Percentiles rank a stretch among this genome's conserved stretches.
Conservation (phyloP, 2,113 vertebrate genomes). For the Machaerirhynchus nigripectus region DNA sequence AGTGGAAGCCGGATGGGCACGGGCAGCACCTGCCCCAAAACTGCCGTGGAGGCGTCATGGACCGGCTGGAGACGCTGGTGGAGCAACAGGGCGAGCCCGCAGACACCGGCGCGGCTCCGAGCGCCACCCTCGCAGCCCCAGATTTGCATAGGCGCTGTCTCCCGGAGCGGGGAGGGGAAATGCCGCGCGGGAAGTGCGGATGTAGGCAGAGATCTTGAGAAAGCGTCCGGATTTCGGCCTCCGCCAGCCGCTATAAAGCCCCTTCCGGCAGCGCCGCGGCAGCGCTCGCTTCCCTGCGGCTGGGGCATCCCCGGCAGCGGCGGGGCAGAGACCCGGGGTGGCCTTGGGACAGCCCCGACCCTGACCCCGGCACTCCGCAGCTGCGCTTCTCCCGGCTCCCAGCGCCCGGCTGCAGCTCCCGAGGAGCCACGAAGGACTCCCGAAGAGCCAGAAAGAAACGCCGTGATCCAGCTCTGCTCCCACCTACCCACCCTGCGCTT, state of each 20-base stretch:
- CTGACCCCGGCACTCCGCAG: not conserved
- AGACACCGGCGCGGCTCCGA: not conserved
- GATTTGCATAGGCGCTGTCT: not conserved
- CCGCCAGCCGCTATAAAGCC: not conserved
- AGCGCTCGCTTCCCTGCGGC: not conserved
- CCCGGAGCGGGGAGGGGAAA: not conserved
- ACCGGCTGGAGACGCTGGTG: rapidly evolving
- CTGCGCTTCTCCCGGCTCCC: not conserved
- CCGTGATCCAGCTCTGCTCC: not conserved
- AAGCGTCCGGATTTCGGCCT: rapidly evolving
- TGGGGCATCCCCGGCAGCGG: not conserved
- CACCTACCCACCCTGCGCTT: not conserved
- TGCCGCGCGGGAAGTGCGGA: not conserved
- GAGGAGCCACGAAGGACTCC: not conserved
- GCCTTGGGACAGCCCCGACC: not conserved
- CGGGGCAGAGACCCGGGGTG: rapidly evolving
- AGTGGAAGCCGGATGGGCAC: not conserved
- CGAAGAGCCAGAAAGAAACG: too few species aligned
- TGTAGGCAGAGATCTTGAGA: not conserved
- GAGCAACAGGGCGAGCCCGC: rapidly evolving
- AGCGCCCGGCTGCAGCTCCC: not conserved
- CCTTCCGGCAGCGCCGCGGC: not conserved
- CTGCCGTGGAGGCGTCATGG: rapidly evolving
- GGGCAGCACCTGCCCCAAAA: rapidly evolving
- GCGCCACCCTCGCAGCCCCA: not conserved